phyloP scores from a whole-genome alignment of 30 jellyfish, hydroid and myxozoan species.

The Haliclystus octoradiatus region DNA sequence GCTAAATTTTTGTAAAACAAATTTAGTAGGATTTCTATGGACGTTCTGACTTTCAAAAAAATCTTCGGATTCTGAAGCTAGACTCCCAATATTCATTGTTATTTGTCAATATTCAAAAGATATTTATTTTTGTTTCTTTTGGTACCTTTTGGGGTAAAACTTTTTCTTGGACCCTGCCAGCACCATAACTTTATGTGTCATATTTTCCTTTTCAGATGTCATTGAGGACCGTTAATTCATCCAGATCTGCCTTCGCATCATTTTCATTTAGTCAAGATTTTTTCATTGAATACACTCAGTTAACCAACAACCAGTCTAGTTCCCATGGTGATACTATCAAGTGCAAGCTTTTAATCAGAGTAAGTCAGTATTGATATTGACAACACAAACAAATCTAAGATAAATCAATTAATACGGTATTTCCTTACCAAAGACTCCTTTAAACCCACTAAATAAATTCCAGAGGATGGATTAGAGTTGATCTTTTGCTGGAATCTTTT shows the following conservation, averaged over 20 bases:
- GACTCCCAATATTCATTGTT: no score
- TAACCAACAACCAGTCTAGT: constrained; percentile 1
- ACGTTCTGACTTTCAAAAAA: no score
- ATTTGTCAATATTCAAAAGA: no score
- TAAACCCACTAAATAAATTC: no score
- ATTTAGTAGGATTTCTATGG: no score
- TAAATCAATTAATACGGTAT: no score
- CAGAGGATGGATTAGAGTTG: no score
- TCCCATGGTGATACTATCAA: constrained; percentile 27
- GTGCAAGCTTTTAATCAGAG: constrained; percentile 69
- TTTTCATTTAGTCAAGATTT: constrained; percentile 49
- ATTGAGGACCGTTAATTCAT: constrained; percentile 80
- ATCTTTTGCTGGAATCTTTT: no score
- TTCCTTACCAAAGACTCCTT: no score
- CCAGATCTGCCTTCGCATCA: constrained; percentile 93
- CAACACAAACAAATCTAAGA: no score
- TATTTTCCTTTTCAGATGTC: constrained; percentile 37
- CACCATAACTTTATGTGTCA: background rate
- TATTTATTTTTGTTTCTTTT: background rate
- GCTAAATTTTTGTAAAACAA: no score
- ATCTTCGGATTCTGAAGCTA: no score
- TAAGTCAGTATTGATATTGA: background rate
- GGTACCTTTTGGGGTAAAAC: background rate
- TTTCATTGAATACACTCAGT: constrained; percentile 47
- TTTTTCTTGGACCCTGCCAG: background rate